Base-by-base conservation (phyloP, 2,888 invertebrate genomes). In the Stratiomys singularior region DNA sequence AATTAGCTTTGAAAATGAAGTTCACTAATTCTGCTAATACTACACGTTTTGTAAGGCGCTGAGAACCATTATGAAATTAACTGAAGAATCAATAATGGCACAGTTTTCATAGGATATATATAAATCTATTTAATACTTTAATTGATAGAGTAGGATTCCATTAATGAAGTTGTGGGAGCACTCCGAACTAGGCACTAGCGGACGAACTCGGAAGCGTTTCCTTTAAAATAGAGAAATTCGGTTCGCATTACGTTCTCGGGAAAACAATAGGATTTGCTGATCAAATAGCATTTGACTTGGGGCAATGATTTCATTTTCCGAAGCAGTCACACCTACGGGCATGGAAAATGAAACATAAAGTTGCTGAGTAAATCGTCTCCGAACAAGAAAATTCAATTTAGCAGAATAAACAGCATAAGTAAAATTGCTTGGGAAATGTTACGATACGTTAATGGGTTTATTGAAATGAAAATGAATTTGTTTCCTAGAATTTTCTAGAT, bases 121-220 rank as follows among this genome's bases (percentile, higher is more conserved):
- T 60, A 60, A 60, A 7, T 13, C 60, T 25, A 60, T 21, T 25
- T 60, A 25, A 60, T 3, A 60, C 60, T 60, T 60, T 60, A 60
- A 60, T 60, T 60, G 60, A 60, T 60, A 60, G 60, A 4, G 23
- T 13, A 18, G 4, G 4, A 9, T 15, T 4, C 7, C 15, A 18
- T 52, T 52, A 52, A 52, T n/a, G 9, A 37, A 37, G 9, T 9
- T 3, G 37, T 37, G 9, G 9, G 37, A 5, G 37, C 37, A 13
- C 52, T 18, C 52, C 15, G 52, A 5, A 52, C 4, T 4, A 52
- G 15, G 18, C 52, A 18, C 18, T 5, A 18, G 7, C 15, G 13
- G 52, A 52, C n/a, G 4, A 18, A 13, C 4, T 52, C 7, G 18
- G 15, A 52, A 13, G 15, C 52, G 52, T 13, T 13, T 52, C 18